These are phyloP conservation scores for Alectoris magna DNA, from an alignment of 2,797 vertebrate species.

Conservation along the genomic window DNA sequence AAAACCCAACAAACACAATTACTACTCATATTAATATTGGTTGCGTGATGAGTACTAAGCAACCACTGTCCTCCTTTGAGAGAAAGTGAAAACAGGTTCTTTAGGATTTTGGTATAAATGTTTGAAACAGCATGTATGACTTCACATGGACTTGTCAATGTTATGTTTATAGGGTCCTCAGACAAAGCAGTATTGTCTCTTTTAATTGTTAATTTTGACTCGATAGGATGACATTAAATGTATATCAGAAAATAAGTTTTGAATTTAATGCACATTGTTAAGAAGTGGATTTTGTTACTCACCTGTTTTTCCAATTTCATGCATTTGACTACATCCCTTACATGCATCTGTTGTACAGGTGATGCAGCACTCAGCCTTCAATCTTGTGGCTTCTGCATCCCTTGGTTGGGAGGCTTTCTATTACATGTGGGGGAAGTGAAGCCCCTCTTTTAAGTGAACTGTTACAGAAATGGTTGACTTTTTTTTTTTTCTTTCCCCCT, in stretches of 20 bases:
- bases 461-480: background rate
- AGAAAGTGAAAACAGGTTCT: background rate
- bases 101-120: background rate
- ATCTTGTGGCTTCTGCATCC: background rate
- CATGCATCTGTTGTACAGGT: background rate
- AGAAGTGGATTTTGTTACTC: background rate
- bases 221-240: background rate
- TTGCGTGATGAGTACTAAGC: background rate
- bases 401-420: fast-evolving
- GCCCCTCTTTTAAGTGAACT: background rate
- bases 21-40: background rate
- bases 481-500: background rate
- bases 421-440: background rate
- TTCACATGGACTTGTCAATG: no score
- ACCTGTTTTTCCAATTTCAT: background rate
- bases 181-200: background rate
- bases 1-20: no score
- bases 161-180: background rate
- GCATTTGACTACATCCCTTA: background rate
- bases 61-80: background rate
- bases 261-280: background rate
- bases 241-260: background rate
- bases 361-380: background rate
- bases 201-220: background rate
- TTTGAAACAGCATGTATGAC: background rate